Evolutionary conservation across 2,113 vertebrate genomes (phyloP), one percentile per base, ranked within the genome.

Genomic region (Todiramphus chloris): DNA sequence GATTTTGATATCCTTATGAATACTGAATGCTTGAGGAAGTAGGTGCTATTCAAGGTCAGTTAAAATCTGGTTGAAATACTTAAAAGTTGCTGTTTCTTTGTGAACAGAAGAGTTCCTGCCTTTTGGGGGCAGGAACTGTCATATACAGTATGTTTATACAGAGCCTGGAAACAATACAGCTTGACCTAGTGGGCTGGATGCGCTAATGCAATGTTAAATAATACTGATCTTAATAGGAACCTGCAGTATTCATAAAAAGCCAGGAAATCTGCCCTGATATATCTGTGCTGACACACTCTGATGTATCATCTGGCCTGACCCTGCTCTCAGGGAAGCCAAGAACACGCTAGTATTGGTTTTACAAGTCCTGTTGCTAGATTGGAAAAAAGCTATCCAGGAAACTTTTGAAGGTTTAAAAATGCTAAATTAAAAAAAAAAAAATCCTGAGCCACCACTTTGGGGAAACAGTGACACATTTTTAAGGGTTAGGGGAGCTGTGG

Each of bases 1-100:
- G 87, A 93, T 94, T 92, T 91, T 95, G 81, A 95, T 96, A 93
- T 84, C 62, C 81, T 93, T 89, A 89, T 70, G 83, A 93, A 96
- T 95, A 93, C 66, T 66, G 93, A 94, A 93, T 93, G 74, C 75
- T 93, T 67, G 58, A 93, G 59, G 74, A 95, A 66, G 41, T 56
- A 81, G 90, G 64, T 85, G 64, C 63, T 83, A 67, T 18, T 94
- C 80, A 94, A 97, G 93, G 86, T 85, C 86, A 84, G 56, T 89
- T 91, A 92, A 79, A 91, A 85, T 89, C 77, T 84, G 53, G 28
- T 58, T 0, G 1, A 82, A 87, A 91, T 50, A 83, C 74, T 84
- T 83, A 87, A 80, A 93, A 93, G 70, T 95, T 95, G 50, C 70
- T 37, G 31, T 58, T 94, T 76, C 80, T 84, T 76, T 85, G 70